Percentiles rank a stretch among this genome's conserved stretches.
These are phyloP conservation scores for Zelostemma sp. DNA, from an alignment of 1,140 invertebrate genomes.

Conservation along the genomic window DNA sequence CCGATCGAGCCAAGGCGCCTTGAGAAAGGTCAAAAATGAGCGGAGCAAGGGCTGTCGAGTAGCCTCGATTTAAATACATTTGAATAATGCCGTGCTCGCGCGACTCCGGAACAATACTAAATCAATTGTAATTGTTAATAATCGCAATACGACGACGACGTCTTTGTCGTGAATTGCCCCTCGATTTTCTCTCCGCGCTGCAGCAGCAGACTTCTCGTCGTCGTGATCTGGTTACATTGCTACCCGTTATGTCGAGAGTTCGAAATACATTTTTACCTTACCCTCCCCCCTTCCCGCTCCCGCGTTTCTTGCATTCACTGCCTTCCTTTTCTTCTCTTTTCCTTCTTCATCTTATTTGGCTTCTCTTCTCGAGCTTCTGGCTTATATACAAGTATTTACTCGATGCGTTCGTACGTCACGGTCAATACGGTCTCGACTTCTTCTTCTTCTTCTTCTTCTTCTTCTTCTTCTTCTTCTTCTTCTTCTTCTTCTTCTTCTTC, in stretches of 20 bases:
- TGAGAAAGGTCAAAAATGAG: neutral
- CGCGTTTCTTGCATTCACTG: slow-evolving; percentile 13
- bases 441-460: neutral
- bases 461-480: neutral
- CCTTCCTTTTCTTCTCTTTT: slow-evolving; percentile 3
- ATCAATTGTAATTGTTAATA: slow-evolving; percentile 65
- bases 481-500: neutral
- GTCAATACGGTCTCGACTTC: neutral
- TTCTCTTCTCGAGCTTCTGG: neutral
- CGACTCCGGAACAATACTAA: slow-evolving; percentile 51
- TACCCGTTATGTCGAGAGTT: slow-evolving; percentile 62
- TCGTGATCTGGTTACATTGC: slow-evolving; percentile 64
- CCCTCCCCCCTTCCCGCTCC: too few species aligned
- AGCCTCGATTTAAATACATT: slow-evolving; percentile 59
- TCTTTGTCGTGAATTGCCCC: slow-evolving; percentile 29
- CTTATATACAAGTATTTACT: too few species aligned
- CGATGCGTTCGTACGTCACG: too few species aligned
- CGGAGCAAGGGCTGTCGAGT: neutral
- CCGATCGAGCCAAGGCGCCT: neutral
- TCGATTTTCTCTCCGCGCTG: too few species aligned
- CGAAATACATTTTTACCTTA: slow-evolving; percentile 51
- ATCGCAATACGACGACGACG: slow-evolving; percentile 50
- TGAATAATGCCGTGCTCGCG: slow-evolving; percentile 53
- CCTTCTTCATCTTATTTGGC: slow-evolving; percentile 3
- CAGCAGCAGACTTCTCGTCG: slow-evolving; percentile 14